These are phyloP conservation scores for Ophthalmolycus amberensis DNA, from an alignment of 2,113 vertebrate genomes.

Conservation along the genomic window DNA sequence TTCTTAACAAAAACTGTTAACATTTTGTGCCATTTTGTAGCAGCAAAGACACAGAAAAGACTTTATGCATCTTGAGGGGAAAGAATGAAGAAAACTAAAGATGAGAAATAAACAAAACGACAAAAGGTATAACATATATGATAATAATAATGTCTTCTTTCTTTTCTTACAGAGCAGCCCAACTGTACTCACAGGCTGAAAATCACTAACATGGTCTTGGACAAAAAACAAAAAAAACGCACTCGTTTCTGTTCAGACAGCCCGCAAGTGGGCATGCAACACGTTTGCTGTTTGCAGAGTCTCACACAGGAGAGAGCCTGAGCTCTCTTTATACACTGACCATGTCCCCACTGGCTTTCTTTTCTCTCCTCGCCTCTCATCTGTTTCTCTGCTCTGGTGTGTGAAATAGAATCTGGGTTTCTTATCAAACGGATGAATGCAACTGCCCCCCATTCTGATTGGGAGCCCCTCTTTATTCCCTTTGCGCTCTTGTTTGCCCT, in stretches of 20 bases:
- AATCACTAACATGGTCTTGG: not conserved
- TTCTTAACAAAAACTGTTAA: too few species aligned
- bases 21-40: too few species aligned
- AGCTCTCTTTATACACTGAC: not conserved
- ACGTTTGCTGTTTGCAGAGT: not conserved
- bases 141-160: not conserved
- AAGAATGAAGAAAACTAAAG: too few species aligned
- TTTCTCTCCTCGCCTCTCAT: not conserved
- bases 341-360: not conserved
- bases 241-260: not conserved
- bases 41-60: too few species aligned
- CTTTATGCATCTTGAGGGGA: too few species aligned
- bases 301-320: not conserved
- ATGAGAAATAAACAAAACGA: too few species aligned
- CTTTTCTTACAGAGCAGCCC: not conserved
- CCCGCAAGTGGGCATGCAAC: not conserved
- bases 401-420: not conserved
- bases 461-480: slow-evolving; percentile 29
- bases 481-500: slow-evolving; percentile 20
- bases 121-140: too few species aligned
- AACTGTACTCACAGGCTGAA: not conserved
- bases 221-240: not conserved
- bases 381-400: not conserved
- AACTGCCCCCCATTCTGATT: not conserved
- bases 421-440: not conserved